These are phyloP conservation scores for Aepyceros melampus DNA, from an alignment of 2,113 vertebrate genomes.

Conservation along the genomic window DNA sequence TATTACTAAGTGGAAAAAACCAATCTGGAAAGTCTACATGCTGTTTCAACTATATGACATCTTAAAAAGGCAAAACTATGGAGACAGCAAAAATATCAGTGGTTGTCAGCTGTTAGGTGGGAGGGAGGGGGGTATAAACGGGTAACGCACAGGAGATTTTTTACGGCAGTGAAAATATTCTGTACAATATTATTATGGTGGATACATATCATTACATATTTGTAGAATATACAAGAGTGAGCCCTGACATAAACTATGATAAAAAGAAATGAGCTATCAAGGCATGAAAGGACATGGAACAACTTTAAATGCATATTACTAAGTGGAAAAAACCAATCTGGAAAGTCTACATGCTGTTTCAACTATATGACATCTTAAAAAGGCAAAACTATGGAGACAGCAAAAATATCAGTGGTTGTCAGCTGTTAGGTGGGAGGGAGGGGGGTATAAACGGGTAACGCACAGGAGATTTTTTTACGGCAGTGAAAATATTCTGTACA, in stretches of 20 bases:
- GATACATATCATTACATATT: background rate
- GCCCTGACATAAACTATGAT: background rate
- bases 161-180: background rate
- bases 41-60: background rate
- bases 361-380: background rate
- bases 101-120: background rate
- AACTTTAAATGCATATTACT: background rate
- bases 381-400: background rate
- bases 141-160: background rate
- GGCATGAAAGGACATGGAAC: background rate
- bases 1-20: background rate
- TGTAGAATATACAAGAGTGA: background rate
- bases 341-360: background rate
- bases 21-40: background rate
- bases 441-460: background rate
- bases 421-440: background rate
- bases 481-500: background rate
- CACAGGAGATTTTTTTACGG: background rate
- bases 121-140: background rate
- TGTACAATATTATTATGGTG: background rate
- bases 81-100: background rate
- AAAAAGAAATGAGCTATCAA: background rate
- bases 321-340: background rate
- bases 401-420: background rate
- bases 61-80: background rate